A percentile compares a stretch with the other conserved stretches of the same genome.
Conservation (phyloP, 2,888 invertebrate genomes). For the Molanna angustata region DNA sequence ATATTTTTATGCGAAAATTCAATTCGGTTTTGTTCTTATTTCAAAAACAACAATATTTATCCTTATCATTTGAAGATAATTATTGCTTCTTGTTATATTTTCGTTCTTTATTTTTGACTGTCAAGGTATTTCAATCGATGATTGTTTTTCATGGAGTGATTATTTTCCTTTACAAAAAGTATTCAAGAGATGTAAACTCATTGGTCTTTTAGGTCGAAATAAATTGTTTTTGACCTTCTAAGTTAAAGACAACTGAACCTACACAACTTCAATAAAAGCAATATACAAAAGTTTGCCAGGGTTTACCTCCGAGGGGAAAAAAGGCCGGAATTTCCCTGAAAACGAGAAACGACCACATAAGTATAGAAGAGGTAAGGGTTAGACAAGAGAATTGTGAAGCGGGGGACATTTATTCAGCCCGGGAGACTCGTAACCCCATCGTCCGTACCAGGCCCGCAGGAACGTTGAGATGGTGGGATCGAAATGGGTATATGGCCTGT, state of each 20-base stretch:
- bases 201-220: constrained; percentile 6
- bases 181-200: too few species aligned
- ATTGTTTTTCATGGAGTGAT: background rate
- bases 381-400: constrained; percentile 29
- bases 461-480: constrained; percentile 16
- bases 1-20: too few species aligned
- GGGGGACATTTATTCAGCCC: constrained; percentile 33
- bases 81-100: too few species aligned
- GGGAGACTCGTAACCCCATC: constrained; percentile 33
- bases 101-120: background rate
- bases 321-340: constrained; percentile 16
- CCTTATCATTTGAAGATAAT: too few species aligned
- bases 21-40: too few species aligned
- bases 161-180: too few species aligned
- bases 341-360: constrained; percentile 21
- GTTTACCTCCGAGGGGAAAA: constrained; percentile 21
- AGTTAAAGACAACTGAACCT: constrained; percentile 9
- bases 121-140: background rate
- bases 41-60: too few species aligned
- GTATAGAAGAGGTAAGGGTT: constrained; percentile 28
- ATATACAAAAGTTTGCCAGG: constrained; percentile 18
- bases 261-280: constrained; percentile 21
- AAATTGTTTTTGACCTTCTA: constrained; percentile 16
- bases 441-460: constrained; percentile 32
- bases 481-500: constrained; percentile 11